phyloP scores from a whole-genome alignment of 2,888 invertebrate genomes.

The Anarsia innoxiella region DNA sequence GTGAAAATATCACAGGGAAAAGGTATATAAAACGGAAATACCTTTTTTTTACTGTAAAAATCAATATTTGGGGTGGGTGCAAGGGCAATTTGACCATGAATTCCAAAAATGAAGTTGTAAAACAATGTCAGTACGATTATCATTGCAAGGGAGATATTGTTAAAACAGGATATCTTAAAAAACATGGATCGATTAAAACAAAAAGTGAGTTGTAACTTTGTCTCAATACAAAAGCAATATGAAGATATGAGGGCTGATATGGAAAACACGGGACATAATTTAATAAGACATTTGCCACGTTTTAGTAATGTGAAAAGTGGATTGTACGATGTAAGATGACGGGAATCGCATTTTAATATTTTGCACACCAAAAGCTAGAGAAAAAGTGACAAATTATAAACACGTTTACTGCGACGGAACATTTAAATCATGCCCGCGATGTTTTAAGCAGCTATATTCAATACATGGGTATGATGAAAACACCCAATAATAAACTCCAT shows the following conservation, averaged over 20 bases:
- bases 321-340: background rate
- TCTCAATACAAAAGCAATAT: slow-evolving; percentile 1
- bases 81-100: background rate
- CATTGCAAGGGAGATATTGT: slow-evolving; percentile 1
- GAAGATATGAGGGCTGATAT: background rate
- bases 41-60: slow-evolving; percentile 1
- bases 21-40: background rate
- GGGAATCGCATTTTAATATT: background rate
- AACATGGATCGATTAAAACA: background rate
- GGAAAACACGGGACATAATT: background rate
- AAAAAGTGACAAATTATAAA: background rate
- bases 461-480: slow-evolving; percentile 1
- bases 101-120: background rate
- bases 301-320: background rate
- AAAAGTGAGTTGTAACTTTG: slow-evolving; percentile 1
- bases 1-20: background rate
- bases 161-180: background rate
- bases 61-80: background rate
- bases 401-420: background rate
- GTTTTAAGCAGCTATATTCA: slow-evolving; percentile 1
- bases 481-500: background rate
- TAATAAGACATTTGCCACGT: background rate
- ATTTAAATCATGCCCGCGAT: slow-evolving; percentile 1
- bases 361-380: background rate
- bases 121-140: background rate